Base-by-base conservation (phyloP, 2,888 invertebrate genomes). In the Teleiodes luculella region DNA sequence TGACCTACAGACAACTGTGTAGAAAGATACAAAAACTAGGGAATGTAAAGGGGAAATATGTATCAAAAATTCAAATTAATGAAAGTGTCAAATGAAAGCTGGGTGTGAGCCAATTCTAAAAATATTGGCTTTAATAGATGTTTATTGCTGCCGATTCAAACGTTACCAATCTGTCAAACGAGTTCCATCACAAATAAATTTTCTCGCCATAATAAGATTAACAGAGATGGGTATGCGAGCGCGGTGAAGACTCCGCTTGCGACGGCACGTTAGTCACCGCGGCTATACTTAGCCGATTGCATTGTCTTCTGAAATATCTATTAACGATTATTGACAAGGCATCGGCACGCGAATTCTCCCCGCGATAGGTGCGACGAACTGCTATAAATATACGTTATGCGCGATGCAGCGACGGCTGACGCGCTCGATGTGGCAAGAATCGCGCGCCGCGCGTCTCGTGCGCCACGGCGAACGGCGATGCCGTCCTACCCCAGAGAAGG, bases 251-350 rank as follows among this genome's bases (percentile, higher is more conserved):
- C 20, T 24, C 24, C 24, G 43, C 62, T 53, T 57, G 65, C 71
- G 85, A 78, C 83, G 79, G 76, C 70, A 69, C 83, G 86, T 88
- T 88, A 87, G 81, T 88, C 89, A 87, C 86, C 59, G 62, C 66
- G 75, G 60, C 86, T 89, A 89, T 80, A 85, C 84, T 85, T 88
- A 88, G 88, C 73, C 83, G 72, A 80, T 82, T 83, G 88, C 86
- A 88, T 88, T 89, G 89, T 88, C 86, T 86, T 89, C 88, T 88
- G 83, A 87, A 86, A 88, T 87, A 85, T 88, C 89, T 89, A 88
- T 88, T 89, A 88, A 84, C 81, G 83, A 89, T 88, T 89, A 88
- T 89, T 89, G 88, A 89, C 89, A 87, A 84, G 86, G 85, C 84
- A 88, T 87, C 86, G 87, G 89, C 83, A 87, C 78, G 88, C 87